A percentile compares a stretch with the other conserved stretches of the same genome.
Evolutionary conservation across 2,797 vertebrate species (phyloP).

Genomic region (Brachyalestes nurse): DNA sequence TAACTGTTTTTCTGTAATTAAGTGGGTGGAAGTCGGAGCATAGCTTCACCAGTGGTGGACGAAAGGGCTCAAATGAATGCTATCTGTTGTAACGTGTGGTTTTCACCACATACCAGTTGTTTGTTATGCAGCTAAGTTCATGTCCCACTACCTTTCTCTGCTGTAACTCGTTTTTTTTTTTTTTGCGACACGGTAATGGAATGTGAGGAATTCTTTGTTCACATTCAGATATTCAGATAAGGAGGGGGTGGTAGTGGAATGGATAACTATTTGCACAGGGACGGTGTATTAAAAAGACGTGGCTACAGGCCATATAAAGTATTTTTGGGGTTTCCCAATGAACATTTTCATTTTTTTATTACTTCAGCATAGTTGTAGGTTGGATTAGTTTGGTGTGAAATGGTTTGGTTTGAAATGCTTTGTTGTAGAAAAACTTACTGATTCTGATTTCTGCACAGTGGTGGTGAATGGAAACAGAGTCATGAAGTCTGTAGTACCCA

Average conservation of each 20-base stretch:
- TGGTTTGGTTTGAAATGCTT: no score
- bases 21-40: slow-evolving; percentile 35
- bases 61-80: slow-evolving; percentile 25
- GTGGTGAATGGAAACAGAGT: no score
- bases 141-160: slow-evolving; percentile 13
- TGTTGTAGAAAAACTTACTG: no score
- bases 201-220: slow-evolving; percentile 54
- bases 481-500: no score
- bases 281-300: background rate
- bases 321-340: background rate
- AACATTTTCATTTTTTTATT: background rate
- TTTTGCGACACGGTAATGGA: slow-evolving; percentile 28
- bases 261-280: slow-evolving; percentile 1
- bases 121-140: slow-evolving; percentile 23
- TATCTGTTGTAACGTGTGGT: slow-evolving; percentile 26
- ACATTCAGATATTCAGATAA: slow-evolving; percentile 23
- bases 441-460: no score
- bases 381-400: no score
- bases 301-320: background rate
- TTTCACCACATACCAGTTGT: slow-evolving; percentile 5
- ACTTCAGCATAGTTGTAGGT: no score
- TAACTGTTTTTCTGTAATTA: slow-evolving; percentile 38
- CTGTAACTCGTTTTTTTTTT: slow-evolving; percentile 27
- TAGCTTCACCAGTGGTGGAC: background rate
- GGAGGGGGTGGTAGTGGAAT: background rate